Percentiles rank a stretch among this genome's conserved stretches.
Evolutionary conservation across 2,888 invertebrate species (phyloP).

Genomic region (Ichneumoninae sp.): DNA sequence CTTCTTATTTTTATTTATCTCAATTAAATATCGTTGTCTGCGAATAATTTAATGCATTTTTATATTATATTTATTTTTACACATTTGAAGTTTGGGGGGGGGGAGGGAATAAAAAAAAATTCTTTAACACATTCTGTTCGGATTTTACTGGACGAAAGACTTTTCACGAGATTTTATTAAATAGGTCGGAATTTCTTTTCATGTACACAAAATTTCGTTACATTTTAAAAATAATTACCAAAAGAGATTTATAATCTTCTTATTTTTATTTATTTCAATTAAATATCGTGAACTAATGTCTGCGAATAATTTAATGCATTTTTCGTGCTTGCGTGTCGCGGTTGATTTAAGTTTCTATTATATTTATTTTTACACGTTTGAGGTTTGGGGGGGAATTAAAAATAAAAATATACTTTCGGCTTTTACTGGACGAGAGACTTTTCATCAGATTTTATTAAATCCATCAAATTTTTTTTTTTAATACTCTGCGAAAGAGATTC

Average conservation of each 20-base stretch:
- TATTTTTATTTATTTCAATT: too few relatives aligned
- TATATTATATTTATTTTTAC: not conserved
- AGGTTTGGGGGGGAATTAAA: not conserved
- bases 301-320: too few relatives aligned
- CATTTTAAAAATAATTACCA: not conserved
- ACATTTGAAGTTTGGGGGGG: not conserved
- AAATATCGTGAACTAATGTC: too few relatives aligned
- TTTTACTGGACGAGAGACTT: too few relatives aligned
- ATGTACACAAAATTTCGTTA: not conserved
- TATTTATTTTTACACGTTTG: not conserved
- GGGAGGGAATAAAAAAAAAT: not conserved
- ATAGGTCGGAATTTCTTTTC: not conserved
- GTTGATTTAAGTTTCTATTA: not conserved
- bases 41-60: not conserved
- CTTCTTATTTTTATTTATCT: too few relatives aligned
- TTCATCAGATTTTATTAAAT: too few relatives aligned
- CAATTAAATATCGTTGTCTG: too few relatives aligned
- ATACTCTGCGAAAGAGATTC: too few relatives aligned
- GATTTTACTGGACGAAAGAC: not conserved
- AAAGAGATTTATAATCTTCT: too few relatives aligned
- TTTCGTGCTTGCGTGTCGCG: too few relatives aligned
- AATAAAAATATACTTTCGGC: not conserved
- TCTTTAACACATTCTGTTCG: not conserved
- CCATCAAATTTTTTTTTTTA: not conserved
- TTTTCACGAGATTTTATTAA: conserved; percentile 23